These are phyloP conservation scores for Minunthozetes semirufus DNA, from an alignment of 2,888 invertebrate species.

Conservation along the genomic window DNA sequence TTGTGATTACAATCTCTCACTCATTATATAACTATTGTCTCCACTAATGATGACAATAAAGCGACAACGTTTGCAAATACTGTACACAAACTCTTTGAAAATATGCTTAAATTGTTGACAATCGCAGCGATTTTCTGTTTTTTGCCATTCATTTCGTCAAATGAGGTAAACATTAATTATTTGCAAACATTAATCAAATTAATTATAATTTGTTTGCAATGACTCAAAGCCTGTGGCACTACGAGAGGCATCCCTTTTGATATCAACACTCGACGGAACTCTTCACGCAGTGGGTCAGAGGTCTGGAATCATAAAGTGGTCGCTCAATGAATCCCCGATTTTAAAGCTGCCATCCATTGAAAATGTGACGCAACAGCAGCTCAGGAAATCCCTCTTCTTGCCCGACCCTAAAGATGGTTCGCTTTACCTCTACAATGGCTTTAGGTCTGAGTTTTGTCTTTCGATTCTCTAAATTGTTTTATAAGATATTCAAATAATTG, in stretches of 20 bases:
- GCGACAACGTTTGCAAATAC: background rate
- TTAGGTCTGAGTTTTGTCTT: slow-evolving; percentile 19
- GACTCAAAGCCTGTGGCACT: slow-evolving; percentile 37
- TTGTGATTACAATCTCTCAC: background rate
- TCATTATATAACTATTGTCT: background rate
- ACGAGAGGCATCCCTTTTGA: slow-evolving; percentile 64
- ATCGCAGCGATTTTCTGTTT: background rate
- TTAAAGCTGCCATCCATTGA: slow-evolving; percentile 33
- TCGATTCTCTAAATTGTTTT: background rate
- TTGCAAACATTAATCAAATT: background rate
- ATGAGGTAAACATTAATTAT: background rate
- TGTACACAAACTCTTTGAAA: background rate
- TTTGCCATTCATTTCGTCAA: background rate
- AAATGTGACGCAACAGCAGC: slow-evolving; percentile 7
- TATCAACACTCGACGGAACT: slow-evolving; percentile 87
- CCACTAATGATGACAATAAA: background rate
- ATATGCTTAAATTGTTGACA: slow-evolving; percentile 15
- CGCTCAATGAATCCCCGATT: slow-evolving; percentile 66
- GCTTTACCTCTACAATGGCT: slow-evolving; percentile 61
- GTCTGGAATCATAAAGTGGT: slow-evolving; percentile 81
- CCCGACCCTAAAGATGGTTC: slow-evolving; percentile 96
- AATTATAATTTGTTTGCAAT: background rate
- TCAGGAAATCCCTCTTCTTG: slow-evolving; percentile 55
- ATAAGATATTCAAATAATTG: background rate
- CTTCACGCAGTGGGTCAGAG: slow-evolving; percentile 80